Evolutionary conservation across 2,797 vertebrate species (phyloP).

Genomic region (Scyliorhinus canicula): DNA sequence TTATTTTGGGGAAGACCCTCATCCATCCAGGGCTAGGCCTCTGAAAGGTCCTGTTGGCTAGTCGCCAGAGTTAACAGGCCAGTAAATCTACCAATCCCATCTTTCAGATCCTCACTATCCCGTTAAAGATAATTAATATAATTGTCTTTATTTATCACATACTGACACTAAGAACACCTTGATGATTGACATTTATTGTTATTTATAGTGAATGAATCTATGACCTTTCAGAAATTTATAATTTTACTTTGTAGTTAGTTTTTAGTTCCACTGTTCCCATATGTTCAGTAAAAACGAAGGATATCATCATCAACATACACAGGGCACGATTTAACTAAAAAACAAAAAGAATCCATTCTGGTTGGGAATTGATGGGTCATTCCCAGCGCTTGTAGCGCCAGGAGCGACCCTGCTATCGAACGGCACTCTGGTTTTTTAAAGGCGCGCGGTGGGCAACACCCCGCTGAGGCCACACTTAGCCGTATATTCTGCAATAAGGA

Average conservation of each 20-base stretch:
- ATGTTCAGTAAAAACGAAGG: background rate
- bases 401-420: too few relatives aligned
- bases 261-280: background rate
- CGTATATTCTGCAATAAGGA: too few relatives aligned
- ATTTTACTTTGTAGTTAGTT: background rate
- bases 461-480: too few relatives aligned
- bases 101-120: background rate
- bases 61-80: background rate
- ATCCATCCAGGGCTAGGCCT: background rate
- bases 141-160: background rate
- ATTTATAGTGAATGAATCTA: background rate
- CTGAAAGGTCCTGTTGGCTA: background rate
- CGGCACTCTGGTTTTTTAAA: too few relatives aligned
- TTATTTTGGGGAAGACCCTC: background rate
- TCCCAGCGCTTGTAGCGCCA: too few relatives aligned
- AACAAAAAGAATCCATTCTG: too few relatives aligned
- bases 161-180: background rate
- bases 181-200: background rate
- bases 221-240: background rate
- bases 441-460: too few relatives aligned
- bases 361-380: too few relatives aligned
- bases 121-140: background rate
- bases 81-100: background rate
- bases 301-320: background rate
- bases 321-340: too few relatives aligned